phyloP scores from a whole-genome alignment of 1,140 invertebrate species.

The Zeugodacus cucurbitae region DNA sequence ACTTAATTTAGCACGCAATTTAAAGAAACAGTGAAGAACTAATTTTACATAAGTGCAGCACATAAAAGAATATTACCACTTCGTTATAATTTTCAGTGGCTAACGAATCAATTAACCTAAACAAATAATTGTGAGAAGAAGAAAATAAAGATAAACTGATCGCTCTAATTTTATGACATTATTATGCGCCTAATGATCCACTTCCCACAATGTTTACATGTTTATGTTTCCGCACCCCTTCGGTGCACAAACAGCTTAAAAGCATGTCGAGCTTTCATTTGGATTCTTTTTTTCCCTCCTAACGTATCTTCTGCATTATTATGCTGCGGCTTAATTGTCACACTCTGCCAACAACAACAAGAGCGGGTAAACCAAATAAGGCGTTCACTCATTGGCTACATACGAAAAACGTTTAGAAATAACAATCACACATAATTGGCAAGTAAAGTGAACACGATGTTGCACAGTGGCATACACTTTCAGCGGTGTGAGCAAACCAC shows the following conservation, averaged over 20 bases:
- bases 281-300: neutral
- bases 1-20: no score
- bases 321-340: neutral
- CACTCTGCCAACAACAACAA: conserved; percentile 31
- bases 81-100: neutral
- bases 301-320: neutral
- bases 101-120: neutral
- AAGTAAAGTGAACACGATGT: no score
- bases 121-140: neutral
- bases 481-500: neutral
- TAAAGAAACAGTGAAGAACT: neutral
- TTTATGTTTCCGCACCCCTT: neutral
- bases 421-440: conserved; percentile 29
- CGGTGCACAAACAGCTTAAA: neutral
- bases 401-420: conserved; percentile 12
- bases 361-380: neutral
- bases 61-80: neutral
- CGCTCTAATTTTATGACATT: conserved; percentile 26
- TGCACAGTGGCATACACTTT: neutral
- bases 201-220: conserved; percentile 10
- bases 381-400: neutral
- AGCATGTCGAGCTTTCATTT: neutral
- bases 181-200: conserved; percentile 33
- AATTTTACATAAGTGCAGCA: neutral
- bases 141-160: neutral